Evolutionary conservation across 2,113 vertebrate species (phyloP).

Genomic region (Melozone crissalis): DNA sequence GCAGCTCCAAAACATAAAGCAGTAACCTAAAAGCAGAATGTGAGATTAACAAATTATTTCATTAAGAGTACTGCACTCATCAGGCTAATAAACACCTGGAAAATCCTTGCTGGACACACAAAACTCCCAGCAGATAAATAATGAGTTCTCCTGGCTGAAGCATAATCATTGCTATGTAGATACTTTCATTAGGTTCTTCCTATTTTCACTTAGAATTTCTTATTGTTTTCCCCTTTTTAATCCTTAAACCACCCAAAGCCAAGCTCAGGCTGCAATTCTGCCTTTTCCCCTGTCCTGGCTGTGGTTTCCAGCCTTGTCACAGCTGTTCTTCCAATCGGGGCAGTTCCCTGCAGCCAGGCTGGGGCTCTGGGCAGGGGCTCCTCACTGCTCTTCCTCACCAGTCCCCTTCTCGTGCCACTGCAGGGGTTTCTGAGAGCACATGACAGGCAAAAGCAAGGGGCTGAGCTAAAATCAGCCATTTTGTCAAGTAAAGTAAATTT

Average conservation of each 20-base stretch:
- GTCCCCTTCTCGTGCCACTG: too few relatives aligned
- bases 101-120: neutral
- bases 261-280: neutral
- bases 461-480: neutral
- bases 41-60: neutral
- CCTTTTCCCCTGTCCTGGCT: neutral
- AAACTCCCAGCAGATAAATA: neutral
- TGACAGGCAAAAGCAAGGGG: fast-evolving
- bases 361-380: too few relatives aligned
- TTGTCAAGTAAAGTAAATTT: neutral
- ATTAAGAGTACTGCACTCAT: neutral
- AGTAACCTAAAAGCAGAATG: neutral
- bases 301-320: neutral
- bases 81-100: neutral
- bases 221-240: neutral
- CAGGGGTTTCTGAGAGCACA: neutral
- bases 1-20: neutral
- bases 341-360: too few relatives aligned
- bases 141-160: fast-evolving
- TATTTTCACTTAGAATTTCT: neutral
- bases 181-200: neutral
- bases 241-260: neutral
- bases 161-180: fast-evolving
- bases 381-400: too few relatives aligned
- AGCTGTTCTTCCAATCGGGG: neutral